Percentiles rank a stretch among this genome's conserved stretches.
Conservation (phyloP, 1,140 invertebrate species). For the Diachasmimorpha longicaudata region DNA sequence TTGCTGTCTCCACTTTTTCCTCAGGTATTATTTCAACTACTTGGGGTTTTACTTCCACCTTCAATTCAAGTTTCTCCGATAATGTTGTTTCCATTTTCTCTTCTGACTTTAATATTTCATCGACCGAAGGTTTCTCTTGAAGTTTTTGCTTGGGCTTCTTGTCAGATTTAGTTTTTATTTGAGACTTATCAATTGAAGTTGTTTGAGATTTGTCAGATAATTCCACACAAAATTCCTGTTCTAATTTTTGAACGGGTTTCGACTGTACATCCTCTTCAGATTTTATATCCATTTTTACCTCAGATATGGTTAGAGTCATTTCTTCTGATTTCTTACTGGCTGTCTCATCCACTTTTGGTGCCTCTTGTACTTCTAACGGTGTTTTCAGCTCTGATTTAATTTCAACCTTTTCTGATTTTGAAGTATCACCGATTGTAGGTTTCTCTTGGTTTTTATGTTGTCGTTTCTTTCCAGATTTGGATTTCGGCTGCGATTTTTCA, state of each 20-base stretch:
- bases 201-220: neutral
- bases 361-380: neutral
- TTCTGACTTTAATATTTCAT: neutral
- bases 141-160: too few relatives aligned
- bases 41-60: neutral
- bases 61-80: neutral
- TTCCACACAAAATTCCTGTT: neutral
- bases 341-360: neutral
- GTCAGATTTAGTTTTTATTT: too few relatives aligned
- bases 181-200: neutral
- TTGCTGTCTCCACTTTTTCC: neutral
- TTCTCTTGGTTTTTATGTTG: neutral
- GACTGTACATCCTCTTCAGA: constrained; percentile 4
- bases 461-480: neutral
- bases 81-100: constrained; percentile 20
- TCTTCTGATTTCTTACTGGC: neutral
- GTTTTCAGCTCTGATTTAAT: neutral
- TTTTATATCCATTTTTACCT: neutral
- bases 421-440: neutral
- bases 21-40: neutral
- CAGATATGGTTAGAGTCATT: neutral
- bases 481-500: neutral
- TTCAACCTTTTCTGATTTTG: constrained; percentile 11
- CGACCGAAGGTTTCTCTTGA: too few relatives aligned
- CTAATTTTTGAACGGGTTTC: too few relatives aligned